These are phyloP conservation scores for Sitophilus oryzae DNA, from an alignment of 1,140 invertebrate species.

Conservation along the genomic window DNA sequence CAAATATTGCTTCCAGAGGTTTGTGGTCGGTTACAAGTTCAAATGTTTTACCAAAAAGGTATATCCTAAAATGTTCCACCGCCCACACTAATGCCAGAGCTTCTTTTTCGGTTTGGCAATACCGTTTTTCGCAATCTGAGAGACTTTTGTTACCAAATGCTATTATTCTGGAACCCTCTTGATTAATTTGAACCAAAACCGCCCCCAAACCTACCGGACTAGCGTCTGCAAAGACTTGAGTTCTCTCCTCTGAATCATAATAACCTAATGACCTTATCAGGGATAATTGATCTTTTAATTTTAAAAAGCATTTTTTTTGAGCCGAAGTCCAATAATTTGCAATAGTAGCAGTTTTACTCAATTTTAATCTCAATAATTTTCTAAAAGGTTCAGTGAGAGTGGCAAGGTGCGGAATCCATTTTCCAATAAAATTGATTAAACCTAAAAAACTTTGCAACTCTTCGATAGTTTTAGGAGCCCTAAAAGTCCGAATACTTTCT, in stretches of 20 bases:
- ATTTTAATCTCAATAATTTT: slow-evolving; percentile 22
- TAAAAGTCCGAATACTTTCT: slow-evolving; percentile 22
- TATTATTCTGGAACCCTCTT: slow-evolving; percentile 28
- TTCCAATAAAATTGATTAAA: slow-evolving; percentile 25
- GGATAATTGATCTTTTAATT: slow-evolving; percentile 4
- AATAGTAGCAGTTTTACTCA: slow-evolving; percentile 14
- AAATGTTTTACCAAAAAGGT: slow-evolving; percentile 33
- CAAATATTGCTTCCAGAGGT: slow-evolving; percentile 40
- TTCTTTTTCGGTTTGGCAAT: slow-evolving; percentile 46
- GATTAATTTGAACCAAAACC: slow-evolving; percentile 29
- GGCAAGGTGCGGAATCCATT: slow-evolving; percentile 39
- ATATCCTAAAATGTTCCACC: slow-evolving; percentile 29
- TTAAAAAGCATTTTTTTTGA: slow-evolving; percentile 18
- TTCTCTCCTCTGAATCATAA: slow-evolving; percentile 29
- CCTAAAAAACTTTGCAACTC: slow-evolving; percentile 40
- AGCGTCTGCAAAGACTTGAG: slow-evolving; percentile 43
- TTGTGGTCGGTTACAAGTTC: slow-evolving; percentile 40
- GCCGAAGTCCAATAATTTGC: slow-evolving; percentile 34
- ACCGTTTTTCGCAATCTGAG: slow-evolving; percentile 38
- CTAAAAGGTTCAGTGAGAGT: slow-evolving; percentile 33
- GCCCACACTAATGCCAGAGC: slow-evolving; percentile 39
- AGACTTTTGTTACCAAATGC: slow-evolving; percentile 42
- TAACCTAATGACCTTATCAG: slow-evolving; percentile 46
- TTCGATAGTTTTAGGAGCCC: slow-evolving; percentile 26
- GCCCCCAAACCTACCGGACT: slow-evolving; percentile 43